Conservation (phyloP, 2,888 invertebrate genomes). For the Cataglyphis altisquamis region DNA sequence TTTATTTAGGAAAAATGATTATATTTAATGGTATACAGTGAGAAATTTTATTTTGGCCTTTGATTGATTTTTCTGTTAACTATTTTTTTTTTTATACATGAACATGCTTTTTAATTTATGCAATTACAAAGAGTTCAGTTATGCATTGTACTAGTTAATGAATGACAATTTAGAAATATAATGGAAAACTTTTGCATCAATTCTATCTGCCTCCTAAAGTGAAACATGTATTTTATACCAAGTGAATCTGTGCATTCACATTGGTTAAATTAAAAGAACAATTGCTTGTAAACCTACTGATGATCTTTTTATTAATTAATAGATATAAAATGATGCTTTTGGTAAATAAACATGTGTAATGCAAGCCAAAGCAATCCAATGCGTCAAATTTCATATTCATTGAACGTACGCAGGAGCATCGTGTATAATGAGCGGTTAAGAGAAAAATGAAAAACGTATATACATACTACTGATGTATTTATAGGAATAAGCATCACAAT, state of each 20-base stretch:
- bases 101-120: neutral
- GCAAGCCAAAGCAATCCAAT: constrained; percentile 80
- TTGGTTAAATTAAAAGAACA: constrained; percentile 76
- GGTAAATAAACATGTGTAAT: constrained; percentile 82
- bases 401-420: constrained; percentile 58
- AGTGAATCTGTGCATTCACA: constrained; percentile 74
- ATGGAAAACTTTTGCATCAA: constrained; percentile 82
- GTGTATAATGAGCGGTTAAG: constrained; percentile 69
- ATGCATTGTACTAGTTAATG: neutral
- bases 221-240: constrained; percentile 77
- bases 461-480: constrained; percentile 79
- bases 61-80: neutral
- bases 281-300: constrained; percentile 81
- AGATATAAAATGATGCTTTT: constrained; percentile 82
- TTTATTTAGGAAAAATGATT: constrained; percentile 25
- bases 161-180: constrained; percentile 44
- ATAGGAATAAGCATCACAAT: constrained; percentile 81
- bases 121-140: constrained; percentile 14
- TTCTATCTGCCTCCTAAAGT: constrained; percentile 76
- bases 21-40: constrained; percentile 1
- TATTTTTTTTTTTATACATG: neutral
- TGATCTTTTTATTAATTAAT: constrained; percentile 84
- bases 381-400: constrained; percentile 79
- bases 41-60: constrained; percentile 16
- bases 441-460: constrained; percentile 31